These are phyloP conservation scores for Graptemys geographica DNA, from an alignment of 2,797 vertebrate genomes.

Conservation along the genomic window DNA sequence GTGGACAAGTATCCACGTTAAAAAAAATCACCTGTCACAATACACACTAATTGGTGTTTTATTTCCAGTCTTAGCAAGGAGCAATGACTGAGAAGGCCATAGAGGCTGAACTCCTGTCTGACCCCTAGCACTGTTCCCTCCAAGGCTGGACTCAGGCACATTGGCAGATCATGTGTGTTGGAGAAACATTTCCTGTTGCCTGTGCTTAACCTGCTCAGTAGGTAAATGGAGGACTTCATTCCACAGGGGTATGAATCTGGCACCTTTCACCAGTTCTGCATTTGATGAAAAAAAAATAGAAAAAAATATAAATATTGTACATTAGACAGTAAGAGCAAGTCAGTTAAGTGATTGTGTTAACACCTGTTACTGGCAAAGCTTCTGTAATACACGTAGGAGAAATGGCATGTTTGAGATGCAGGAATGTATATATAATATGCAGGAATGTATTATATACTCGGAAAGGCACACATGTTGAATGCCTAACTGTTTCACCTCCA, in stretches of 20 bases:
- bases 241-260: background rate
- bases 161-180: background rate
- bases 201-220: background rate
- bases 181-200: background rate
- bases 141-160: background rate
- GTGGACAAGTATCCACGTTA: background rate
- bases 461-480: background rate
- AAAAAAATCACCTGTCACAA: background rate
- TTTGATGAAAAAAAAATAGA: background rate
- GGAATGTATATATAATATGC: background rate
- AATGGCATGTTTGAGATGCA: background rate
- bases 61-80: background rate
- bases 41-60: background rate
- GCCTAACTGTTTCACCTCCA: background rate
- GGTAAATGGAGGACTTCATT: background rate
- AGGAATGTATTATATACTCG: constrained; percentile 4
- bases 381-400: background rate
- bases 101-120: background rate
- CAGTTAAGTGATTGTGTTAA: background rate
- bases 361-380: background rate
- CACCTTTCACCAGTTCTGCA: background rate
- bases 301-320: background rate
- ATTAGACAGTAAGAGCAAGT: background rate
- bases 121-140: background rate
- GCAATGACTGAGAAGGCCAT: background rate